Base-by-base conservation (phyloP, 2,888 invertebrate species). In the Antheraea assamensis region DNA sequence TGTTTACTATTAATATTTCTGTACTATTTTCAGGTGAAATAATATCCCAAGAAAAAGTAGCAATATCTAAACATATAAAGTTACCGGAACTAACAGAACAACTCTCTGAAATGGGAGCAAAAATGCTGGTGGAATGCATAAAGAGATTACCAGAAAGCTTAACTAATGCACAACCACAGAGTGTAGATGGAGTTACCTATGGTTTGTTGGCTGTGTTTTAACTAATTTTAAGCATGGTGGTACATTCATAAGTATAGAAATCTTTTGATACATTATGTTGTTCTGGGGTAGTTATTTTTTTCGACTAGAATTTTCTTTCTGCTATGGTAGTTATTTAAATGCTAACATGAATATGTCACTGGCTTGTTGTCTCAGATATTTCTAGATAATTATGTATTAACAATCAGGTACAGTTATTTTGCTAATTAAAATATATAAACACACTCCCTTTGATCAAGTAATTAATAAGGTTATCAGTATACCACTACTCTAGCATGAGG, bases 51-150 rank as follows among this genome's bases (percentile, higher is more conserved):
- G 88, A 90, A 78, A 90, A 91, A 84, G 85, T 97, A 30, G 75
- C 86, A 61, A 95, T 98, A 77, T 81, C 88, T 30, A 87, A 95
- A 70, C 88, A 97, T 80, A 95, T 96, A 78, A 95, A 94, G 73
- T 95, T 97, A 89, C 96, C 96, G 47, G 96, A 97, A 79, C 89
- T 98, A 73, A 95, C 96, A 78, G 83, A 91, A 21, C 93, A 93
- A 79, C 88, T 98, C 77, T 96, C 97, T 8, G 89, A 94, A 64
- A 88, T 96, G 78, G 98, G 98, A 49, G 97, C 97, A 19, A 85
- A 95, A 73, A 93, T 96, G 87, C 90, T 98, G 52, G 87, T 96
- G 2, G 92, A 96, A 71, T 96, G 96, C 73, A 81, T 98, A 27
- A 85, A 90, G 78, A 90, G 93, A 77, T 90, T 97, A 76, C 96